Evolutionary conservation across 2,888 invertebrate genomes (phyloP).

Genomic region (Slavum lentiscoides): DNA sequence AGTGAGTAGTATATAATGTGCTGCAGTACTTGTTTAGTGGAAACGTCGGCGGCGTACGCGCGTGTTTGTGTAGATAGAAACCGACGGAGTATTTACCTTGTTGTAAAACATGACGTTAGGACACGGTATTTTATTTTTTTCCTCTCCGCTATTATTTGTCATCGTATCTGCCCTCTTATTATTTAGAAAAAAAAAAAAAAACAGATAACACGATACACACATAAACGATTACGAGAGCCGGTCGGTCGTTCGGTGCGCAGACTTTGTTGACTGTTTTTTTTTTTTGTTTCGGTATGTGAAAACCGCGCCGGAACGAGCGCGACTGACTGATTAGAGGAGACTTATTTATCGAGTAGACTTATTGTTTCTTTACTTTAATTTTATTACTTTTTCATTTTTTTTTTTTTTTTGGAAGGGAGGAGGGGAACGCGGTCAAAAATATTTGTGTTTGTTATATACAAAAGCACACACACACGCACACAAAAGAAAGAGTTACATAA

Average conservation of each 20-base stretch:
- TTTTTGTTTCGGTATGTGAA: constrained; percentile 14
- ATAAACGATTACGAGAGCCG: constrained; percentile 23
- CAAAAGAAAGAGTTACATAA: constrained; percentile 26
- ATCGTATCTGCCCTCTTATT: constrained; percentile 50
- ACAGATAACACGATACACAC: constrained; percentile 38
- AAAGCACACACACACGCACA: neutral
- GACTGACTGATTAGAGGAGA: constrained; percentile 30
- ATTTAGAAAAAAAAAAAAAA: neutral
- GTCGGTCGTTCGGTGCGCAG: constrained; percentile 10
- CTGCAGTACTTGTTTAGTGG: neutral
- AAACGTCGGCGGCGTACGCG: neutral
- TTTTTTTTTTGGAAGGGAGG: too few species aligned
- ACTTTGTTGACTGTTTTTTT: constrained; percentile 24
- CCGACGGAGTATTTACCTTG: constrained; percentile 45
- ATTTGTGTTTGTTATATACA: constrained; percentile 40
- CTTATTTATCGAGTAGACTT: constrained; percentile 36
- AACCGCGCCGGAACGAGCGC: constrained; percentile 20
- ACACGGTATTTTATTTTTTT: constrained; percentile 16
- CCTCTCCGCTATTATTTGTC: constrained; percentile 33
- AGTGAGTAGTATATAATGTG: too few species aligned
- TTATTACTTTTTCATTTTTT: neutral
- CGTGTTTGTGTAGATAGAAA: constrained; percentile 42
- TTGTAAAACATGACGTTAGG: constrained; percentile 49
- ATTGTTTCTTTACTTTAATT: too few species aligned
- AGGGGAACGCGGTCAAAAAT: constrained; percentile 45